Conservation (phyloP, 2,888 invertebrate genomes). For the Allacma fusca region DNA sequence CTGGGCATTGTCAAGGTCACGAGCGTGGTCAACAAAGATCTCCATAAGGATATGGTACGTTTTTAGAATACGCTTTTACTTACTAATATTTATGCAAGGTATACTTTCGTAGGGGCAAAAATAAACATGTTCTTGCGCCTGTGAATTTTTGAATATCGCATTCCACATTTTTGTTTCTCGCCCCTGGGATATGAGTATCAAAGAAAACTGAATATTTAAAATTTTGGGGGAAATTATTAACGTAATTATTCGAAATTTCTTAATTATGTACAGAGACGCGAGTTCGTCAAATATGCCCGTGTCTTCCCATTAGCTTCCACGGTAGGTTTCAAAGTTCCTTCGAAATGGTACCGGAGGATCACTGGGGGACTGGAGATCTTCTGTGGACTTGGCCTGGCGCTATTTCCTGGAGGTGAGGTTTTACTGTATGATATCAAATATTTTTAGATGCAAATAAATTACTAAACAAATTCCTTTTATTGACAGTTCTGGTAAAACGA, state of each 20-base stretch:
- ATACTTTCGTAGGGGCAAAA: background rate
- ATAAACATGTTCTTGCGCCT: too few species aligned
- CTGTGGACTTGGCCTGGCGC: conserved; percentile 80
- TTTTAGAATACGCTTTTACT: too few species aligned
- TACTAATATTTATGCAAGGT: background rate
- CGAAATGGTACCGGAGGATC: conserved; percentile 88
- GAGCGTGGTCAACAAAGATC: conserved; percentile 89
- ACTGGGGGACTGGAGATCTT: conserved; percentile 85
- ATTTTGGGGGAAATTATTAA: too few species aligned
- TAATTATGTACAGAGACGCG: conserved; percentile 77
- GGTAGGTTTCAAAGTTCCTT: conserved; percentile 85
- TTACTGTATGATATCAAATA: conserved; percentile 5
- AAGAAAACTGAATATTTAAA: too few species aligned
- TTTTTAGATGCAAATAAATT: too few species aligned
- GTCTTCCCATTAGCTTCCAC: conserved; percentile 85
- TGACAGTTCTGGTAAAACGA: conserved; percentile 85
- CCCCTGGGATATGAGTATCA: too few species aligned
- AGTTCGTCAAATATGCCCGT: conserved; percentile 95
- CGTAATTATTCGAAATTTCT: background rate
- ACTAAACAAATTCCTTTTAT: background rate
- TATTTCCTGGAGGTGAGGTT: conserved; percentile 79
- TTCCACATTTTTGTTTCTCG: too few species aligned
- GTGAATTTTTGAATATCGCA: too few species aligned
- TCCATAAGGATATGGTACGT: conserved; percentile 96
- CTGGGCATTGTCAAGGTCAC: conserved; percentile 92